phyloP scores from a whole-genome alignment of 2,113 vertebrate genomes.

The Salvelinus fontinalis region DNA sequence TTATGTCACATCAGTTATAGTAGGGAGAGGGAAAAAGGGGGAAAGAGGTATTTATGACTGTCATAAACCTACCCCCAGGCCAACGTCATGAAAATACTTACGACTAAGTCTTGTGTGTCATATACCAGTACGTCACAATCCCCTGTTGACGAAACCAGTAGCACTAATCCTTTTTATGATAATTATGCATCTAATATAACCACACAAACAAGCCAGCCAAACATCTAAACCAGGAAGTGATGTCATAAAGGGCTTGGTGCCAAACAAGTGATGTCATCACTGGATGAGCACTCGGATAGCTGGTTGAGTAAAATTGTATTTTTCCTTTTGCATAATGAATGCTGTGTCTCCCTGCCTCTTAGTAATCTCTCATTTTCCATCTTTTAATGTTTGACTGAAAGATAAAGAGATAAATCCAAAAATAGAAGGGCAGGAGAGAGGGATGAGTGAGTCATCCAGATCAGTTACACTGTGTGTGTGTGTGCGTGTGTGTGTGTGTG shows the following conservation, averaged over 20 bases:
- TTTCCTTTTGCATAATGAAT: not conserved
- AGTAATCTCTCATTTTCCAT: slow-evolving; percentile 17
- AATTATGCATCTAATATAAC: not conserved
- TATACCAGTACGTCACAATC: not conserved
- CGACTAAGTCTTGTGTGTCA: no score
- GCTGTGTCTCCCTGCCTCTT: not conserved
- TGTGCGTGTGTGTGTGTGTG: not conserved
- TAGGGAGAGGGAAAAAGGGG: no score
- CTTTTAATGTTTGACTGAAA: slow-evolving; percentile 52
- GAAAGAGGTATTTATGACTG: no score
- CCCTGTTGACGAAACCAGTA: not conserved
- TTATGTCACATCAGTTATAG: no score
- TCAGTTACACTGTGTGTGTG: slow-evolving; percentile 35
- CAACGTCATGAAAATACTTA: no score
- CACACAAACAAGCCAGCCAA: not conserved
- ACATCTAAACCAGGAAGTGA: not conserved
- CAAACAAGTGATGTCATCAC: not conserved
- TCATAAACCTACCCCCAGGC: no score
- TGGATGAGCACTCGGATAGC: not conserved
- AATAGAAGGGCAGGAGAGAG: slow-evolving; percentile 59
- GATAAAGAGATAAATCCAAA: slow-evolving; percentile 62
- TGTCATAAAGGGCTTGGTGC: not conserved
- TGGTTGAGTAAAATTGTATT: not conserved
- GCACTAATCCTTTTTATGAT: not conserved
- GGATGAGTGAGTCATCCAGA: slow-evolving; percentile 60